A percentile compares a stretch with the other conserved stretches of the same genome.
Evolutionary conservation across 30 jellyfish, hydroid and myxozoan species (phyloP).

Genomic region (Cassiopea andromeda): DNA sequence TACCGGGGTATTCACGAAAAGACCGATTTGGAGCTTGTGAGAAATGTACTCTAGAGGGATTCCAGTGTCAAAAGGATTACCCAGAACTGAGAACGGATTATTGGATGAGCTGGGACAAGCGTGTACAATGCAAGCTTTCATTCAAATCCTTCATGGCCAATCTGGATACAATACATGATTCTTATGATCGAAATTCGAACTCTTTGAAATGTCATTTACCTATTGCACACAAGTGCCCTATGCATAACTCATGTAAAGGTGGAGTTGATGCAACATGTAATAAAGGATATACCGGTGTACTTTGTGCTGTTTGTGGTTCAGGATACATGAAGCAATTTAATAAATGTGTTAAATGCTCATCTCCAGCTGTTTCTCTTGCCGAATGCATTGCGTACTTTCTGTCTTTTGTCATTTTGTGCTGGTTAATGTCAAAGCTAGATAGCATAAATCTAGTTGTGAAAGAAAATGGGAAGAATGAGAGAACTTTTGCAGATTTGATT

Average conservation of each 20-base stretch:
- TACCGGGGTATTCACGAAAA: slow-evolving; percentile 49
- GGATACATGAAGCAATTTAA: slow-evolving; percentile 11
- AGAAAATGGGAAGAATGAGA: background rate
- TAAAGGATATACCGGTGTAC: slow-evolving; percentile 24
- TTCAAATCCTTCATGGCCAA: slow-evolving; percentile 13
- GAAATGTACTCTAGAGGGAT: slow-evolving; percentile 29
- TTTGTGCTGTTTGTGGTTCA: slow-evolving; percentile 42
- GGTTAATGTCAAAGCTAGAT: slow-evolving; percentile 28
- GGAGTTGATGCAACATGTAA: slow-evolving; percentile 38
- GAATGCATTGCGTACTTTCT: slow-evolving; percentile 1
- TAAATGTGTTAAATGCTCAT: slow-evolving; percentile 33
- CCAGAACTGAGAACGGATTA: slow-evolving; percentile 20
- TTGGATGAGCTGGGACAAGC: slow-evolving; percentile 46
- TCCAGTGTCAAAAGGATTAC: slow-evolving; percentile 16
- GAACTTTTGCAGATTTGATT: slow-evolving; percentile 60
- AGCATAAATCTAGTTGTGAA: background rate
- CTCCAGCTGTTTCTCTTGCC: slow-evolving; percentile 4
- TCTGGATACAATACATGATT: slow-evolving; percentile 13
- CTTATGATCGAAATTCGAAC: slow-evolving; percentile 7
- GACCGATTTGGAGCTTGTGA: slow-evolving; percentile 50
- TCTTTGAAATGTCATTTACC: slow-evolving; percentile 7
- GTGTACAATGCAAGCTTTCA: background rate
- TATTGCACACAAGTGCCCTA: slow-evolving; percentile 44
- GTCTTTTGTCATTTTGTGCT: slow-evolving; percentile 20
- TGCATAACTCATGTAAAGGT: slow-evolving; percentile 32